Conservation (phyloP, 2,888 invertebrate genomes). For the Volucella zonaria region DNA sequence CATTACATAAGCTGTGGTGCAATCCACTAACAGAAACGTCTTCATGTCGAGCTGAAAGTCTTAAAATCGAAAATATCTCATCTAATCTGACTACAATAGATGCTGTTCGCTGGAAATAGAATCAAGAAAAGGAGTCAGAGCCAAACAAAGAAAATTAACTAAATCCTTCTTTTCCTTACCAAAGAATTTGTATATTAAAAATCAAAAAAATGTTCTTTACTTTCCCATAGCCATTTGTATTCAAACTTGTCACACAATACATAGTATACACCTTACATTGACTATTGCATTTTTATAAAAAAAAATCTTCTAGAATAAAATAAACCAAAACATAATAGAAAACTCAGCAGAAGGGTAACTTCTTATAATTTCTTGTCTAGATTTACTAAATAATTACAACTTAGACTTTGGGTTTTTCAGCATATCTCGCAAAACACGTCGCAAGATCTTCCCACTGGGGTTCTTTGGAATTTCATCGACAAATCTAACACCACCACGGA, state of each 20-base stretch:
- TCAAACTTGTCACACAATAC: not conserved
- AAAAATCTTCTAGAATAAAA: slow-evolving; percentile 12
- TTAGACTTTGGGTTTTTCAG: slow-evolving; percentile 80
- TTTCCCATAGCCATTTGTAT: slow-evolving; percentile 21
- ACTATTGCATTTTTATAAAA: not conserved
- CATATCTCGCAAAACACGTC: slow-evolving; percentile 83
- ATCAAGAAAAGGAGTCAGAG: no score
- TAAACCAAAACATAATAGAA: slow-evolving; percentile 1
- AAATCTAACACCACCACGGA: slow-evolving; percentile 90
- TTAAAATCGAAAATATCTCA: no score
- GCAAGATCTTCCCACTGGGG: slow-evolving; percentile 90
- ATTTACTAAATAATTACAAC: slow-evolving; percentile 76
- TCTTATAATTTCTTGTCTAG: no score
- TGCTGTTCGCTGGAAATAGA: no score
- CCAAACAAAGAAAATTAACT: no score
- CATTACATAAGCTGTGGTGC: no score
- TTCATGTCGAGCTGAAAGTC: no score
- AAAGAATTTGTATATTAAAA: no score
- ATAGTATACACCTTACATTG: not conserved
- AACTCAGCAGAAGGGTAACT: slow-evolving; percentile 8
- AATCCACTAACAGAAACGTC: no score
- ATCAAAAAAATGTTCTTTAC: no score
- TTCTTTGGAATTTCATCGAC: slow-evolving; percentile 90
- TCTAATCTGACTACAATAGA: no score
- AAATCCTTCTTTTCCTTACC: no score